These are phyloP conservation scores for Drosophila kuntzei DNA, from an alignment of 2,888 invertebrate genomes.

Conservation along the genomic window DNA sequence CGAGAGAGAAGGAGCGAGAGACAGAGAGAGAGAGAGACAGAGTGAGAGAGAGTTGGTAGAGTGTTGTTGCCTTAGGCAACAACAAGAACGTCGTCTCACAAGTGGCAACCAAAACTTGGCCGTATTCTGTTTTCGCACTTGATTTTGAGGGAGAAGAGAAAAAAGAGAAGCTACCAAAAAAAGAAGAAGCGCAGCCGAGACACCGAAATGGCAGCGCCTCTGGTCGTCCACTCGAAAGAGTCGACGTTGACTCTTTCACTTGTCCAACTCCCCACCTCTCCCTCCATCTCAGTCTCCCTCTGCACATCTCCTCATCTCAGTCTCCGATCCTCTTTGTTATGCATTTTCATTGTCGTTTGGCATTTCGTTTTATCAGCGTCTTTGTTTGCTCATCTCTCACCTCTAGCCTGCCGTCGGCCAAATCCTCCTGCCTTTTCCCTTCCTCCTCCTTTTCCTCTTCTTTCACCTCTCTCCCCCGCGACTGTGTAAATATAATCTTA, in stretches of 20 bases:
- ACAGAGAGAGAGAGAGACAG: slow-evolving; percentile 1
- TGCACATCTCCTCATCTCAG: background rate
- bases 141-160: slow-evolving; percentile 37
- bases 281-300: background rate
- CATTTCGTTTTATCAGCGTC: slow-evolving; percentile 76
- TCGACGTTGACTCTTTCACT: slow-evolving; percentile 76
- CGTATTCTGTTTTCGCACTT: slow-evolving; percentile 74
- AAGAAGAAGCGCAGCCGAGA: slow-evolving; percentile 58
- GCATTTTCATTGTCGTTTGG: slow-evolving; percentile 80
- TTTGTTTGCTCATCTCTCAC: slow-evolving; percentile 76
- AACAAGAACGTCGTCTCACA: slow-evolving; percentile 28
- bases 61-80: slow-evolving; percentile 57
- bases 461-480: background rate
- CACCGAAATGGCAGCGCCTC: slow-evolving; percentile 81
- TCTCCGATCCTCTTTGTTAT: slow-evolving; percentile 65
- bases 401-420: slow-evolving; percentile 29
- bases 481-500: slow-evolving; percentile 74
- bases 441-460: slow-evolving; percentile 5
- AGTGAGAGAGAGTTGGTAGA: background rate
- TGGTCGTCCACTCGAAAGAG: slow-evolving; percentile 66
- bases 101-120: slow-evolving; percentile 73
- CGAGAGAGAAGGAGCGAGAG: slow-evolving; percentile 1
- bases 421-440: slow-evolving; percentile 21
- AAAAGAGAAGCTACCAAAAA: slow-evolving; percentile 1
- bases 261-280: slow-evolving; percentile 34